Percentiles rank a stretch among this genome's conserved stretches.
Conservation (phyloP, 2,113 vertebrate species). For the Pleuronectes platessa region DNA sequence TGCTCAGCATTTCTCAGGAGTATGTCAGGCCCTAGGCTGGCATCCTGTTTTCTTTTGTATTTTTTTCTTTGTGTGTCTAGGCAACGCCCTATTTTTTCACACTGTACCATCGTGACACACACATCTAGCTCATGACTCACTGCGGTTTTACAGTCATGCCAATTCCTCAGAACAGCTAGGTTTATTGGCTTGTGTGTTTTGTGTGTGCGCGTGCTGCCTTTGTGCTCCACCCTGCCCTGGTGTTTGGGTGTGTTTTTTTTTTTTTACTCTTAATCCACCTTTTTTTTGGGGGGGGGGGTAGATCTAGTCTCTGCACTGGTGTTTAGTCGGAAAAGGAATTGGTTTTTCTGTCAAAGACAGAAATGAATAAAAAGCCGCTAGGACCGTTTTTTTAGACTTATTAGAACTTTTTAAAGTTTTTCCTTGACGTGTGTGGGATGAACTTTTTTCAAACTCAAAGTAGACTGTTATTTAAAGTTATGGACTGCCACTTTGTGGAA, state of each 20-base stretch:
- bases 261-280: too few relatives aligned
- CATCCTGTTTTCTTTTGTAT: not conserved
- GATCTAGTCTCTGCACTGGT: too few relatives aligned
- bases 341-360: too few relatives aligned
- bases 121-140: conserved; percentile 31
- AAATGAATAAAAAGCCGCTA: too few relatives aligned
- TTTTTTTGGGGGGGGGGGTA: too few relatives aligned
- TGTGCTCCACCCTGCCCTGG: conserved; percentile 2
- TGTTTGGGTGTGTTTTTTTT: conserved; percentile 3
- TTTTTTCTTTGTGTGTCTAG: not conserved
- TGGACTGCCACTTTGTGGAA: conserved; percentile 28
- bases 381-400: too few relatives aligned
- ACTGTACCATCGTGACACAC: not conserved
- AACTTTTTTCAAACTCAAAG: too few relatives aligned
- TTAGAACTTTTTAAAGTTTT: not conserved
- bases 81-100: conserved; percentile 25
- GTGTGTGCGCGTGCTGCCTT: not conserved
- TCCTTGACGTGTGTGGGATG: too few relatives aligned
- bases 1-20: conserved; percentile 9
- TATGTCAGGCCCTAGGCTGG: not conserved
- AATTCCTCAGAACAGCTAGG: not conserved
- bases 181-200: not conserved
- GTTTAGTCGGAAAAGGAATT: too few relatives aligned
- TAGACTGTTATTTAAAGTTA: not conserved
- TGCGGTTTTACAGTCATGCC: not conserved